These are phyloP conservation scores for Euwallacea similis DNA, from an alignment of 1,140 invertebrate species.

Conservation along the genomic window DNA sequence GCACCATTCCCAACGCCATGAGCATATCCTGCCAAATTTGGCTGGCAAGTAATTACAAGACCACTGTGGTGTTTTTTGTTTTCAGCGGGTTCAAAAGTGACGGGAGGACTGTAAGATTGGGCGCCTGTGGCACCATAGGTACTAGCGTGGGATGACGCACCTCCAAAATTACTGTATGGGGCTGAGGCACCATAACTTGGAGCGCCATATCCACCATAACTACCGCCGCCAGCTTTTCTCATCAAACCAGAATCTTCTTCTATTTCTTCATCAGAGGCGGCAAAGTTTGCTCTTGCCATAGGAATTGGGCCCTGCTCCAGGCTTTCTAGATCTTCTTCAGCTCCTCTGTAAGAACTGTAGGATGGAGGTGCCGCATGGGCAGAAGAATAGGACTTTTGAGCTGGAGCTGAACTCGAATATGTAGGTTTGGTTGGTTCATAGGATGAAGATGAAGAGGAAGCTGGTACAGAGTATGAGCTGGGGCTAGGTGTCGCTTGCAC, in stretches of 20 bases:
- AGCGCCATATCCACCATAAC: constrained; percentile 25
- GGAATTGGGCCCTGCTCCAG: constrained; percentile 16
- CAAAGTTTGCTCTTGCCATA: constrained; percentile 18
- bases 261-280: constrained; percentile 16
- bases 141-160: constrained; percentile 27
- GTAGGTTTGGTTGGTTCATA: constrained; percentile 31
- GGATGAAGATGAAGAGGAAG: constrained; percentile 31
- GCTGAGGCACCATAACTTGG: constrained; percentile 28
- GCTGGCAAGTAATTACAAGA: constrained; percentile 52
- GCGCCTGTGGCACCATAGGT: constrained; percentile 17
- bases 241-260: constrained; percentile 14
- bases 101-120: neutral
- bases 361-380: constrained; percentile 15
- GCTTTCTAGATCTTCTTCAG: constrained; percentile 13
- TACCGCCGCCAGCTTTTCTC: constrained; percentile 22
- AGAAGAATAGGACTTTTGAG: constrained; percentile 37
- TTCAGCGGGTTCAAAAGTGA: constrained; percentile 19
- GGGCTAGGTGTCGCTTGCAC: constrained; percentile 33
- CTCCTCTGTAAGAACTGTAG: constrained; percentile 18
- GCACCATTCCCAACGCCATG: constrained; percentile 33
- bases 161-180: neutral
- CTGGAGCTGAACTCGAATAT: constrained; percentile 26
- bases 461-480: constrained; percentile 35
- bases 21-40: constrained; percentile 50
- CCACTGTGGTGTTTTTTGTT: constrained; percentile 43